A percentile compares a stretch with the other conserved stretches of the same genome.
Conservation (phyloP, 2,113 vertebrate genomes). For the Mus spicilegus region DNA sequence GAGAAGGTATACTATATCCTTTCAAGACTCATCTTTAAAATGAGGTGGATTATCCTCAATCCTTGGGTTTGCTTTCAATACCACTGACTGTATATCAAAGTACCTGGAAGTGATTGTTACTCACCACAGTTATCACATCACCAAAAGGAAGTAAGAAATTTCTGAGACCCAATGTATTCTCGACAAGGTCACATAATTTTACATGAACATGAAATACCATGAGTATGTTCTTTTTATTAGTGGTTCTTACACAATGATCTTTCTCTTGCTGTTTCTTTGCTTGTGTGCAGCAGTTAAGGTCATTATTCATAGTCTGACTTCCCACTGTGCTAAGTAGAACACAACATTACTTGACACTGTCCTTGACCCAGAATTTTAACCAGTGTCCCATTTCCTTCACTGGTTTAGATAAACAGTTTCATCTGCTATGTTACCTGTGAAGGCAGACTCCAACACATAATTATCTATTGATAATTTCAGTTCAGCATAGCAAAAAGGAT, state of each 20-base stretch:
- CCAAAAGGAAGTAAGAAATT: not conserved
- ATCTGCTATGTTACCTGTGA: not conserved
- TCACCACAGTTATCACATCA: not conserved
- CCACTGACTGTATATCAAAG: not conserved
- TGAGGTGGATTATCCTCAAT: not conserved
- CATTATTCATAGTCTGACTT: conserved; percentile 6
- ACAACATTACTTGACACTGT: not conserved
- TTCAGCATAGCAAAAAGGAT: not conserved
- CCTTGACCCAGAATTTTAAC: not conserved
- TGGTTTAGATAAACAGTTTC: not conserved
- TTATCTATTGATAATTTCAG: not conserved
- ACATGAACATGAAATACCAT: not conserved
- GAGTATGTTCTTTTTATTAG: not conserved
- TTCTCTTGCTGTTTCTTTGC: not conserved
- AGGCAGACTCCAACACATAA: not conserved
- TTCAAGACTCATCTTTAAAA: not conserved
- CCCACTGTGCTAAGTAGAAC: not conserved
- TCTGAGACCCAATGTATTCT: not conserved
- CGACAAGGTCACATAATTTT: not conserved
- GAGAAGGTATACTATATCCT: not conserved
- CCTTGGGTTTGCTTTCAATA: not conserved
- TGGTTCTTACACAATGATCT: not conserved
- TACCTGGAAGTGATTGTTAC: not conserved
- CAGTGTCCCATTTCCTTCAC: not conserved
- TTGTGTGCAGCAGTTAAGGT: not conserved